Evolutionary conservation across 2,797 vertebrate genomes (phyloP).

Genomic region (Acrossocheilus fasciatus): DNA sequence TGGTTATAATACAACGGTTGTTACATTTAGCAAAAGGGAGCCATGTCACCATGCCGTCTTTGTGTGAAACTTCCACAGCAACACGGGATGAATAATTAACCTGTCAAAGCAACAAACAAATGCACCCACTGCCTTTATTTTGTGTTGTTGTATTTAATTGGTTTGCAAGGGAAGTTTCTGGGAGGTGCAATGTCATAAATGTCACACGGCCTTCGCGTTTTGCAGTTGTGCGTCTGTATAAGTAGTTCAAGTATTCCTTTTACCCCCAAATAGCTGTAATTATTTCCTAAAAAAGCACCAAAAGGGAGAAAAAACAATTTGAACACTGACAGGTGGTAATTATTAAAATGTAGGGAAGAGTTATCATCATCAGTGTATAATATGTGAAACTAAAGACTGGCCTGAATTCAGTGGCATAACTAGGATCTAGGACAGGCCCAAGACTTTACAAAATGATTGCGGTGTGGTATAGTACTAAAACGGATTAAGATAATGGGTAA

Average conservation of each 20-base stretch:
- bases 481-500: neutral
- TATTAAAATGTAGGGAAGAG: neutral
- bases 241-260: neutral
- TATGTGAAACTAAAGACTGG: neutral
- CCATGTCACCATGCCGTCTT: neutral
- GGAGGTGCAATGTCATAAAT: conserved; percentile 10
- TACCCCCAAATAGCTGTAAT: conserved; percentile 23
- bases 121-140: neutral
- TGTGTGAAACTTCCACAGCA: neutral
- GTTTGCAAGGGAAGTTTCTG: neutral
- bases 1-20: neutral
- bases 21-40: neutral
- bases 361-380: neutral
- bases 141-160: conserved; percentile 27
- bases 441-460: neutral
- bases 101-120: conserved; percentile 24
- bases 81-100: conserved; percentile 10
- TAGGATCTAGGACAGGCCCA: neutral
- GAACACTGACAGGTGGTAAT: conserved; percentile 27
- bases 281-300: conserved; percentile 5
- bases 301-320: neutral
- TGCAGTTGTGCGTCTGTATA: neutral
- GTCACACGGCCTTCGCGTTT: neutral
- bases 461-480: neutral
- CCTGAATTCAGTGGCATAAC: neutral